Evolutionary conservation across 2,888 invertebrate species (phyloP).

Genomic region (Netelia inedita): DNA sequence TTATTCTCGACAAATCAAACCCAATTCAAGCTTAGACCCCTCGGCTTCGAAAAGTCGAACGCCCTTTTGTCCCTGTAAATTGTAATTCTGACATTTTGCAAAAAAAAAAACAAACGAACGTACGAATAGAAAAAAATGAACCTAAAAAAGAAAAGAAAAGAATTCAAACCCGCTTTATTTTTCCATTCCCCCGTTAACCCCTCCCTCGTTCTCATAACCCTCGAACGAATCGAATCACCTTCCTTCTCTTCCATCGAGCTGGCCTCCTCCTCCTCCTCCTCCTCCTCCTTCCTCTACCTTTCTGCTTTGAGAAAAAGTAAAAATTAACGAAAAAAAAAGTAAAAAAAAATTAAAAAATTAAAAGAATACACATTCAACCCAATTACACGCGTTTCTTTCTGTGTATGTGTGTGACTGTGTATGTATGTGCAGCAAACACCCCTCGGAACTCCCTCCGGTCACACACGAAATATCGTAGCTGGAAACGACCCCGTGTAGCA

Average conservation of each 20-base stretch:
- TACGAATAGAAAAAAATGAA: too few relatives aligned
- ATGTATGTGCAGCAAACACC: neutral
- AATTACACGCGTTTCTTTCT: constrained; percentile 4
- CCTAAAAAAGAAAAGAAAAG: too few relatives aligned
- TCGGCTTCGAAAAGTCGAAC: too few relatives aligned
- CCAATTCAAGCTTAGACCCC: too few relatives aligned
- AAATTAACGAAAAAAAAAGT: neutral
- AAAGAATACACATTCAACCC: constrained; percentile 29
- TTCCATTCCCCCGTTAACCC: too few relatives aligned
- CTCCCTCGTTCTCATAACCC: too few relatives aligned
- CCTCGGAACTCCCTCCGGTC: constrained; percentile 13
- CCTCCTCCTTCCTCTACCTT: neutral
- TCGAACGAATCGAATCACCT: too few relatives aligned
- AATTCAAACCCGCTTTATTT: too few relatives aligned
- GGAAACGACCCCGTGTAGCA: constrained; percentile 25
- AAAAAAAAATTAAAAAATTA: neutral
- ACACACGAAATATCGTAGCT: constrained; percentile 6
- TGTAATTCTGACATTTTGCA: too few relatives aligned
- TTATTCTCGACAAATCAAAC: neutral
- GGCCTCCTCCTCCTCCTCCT: neutral
- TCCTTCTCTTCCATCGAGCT: neutral
- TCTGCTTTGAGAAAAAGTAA: neutral
- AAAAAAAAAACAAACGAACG: too few relatives aligned
- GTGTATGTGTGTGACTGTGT: constrained; percentile 16
- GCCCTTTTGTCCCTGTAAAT: too few relatives aligned